phyloP scores from a whole-genome alignment of 2,888 invertebrate species.

The Ormia ochracea region DNA sequence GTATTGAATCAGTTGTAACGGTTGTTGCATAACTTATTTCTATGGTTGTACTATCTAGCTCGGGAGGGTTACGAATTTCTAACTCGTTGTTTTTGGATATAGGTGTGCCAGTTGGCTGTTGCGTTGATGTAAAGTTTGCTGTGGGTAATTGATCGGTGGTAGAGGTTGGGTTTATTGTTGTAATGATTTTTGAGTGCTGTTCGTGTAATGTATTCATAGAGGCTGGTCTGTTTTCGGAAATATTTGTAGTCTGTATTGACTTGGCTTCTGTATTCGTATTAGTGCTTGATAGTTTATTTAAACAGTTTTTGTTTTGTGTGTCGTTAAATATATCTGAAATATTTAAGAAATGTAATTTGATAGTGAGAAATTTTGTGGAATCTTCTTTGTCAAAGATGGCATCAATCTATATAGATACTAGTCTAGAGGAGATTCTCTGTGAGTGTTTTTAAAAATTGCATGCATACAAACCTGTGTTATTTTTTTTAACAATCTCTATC shows the following conservation, averaged over 20 bases:
- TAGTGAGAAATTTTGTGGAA: not conserved
- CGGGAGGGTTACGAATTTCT: not conserved
- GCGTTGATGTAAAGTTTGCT: not conserved
- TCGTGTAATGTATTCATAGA: constrained; percentile 14
- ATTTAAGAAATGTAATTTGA: not conserved
- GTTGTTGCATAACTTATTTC: not conserved
- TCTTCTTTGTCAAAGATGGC: not conserved
- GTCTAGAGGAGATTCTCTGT: not conserved
- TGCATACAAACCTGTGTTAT: constrained; percentile 12
- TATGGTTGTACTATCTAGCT: not conserved
- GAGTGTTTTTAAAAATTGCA: not conserved
- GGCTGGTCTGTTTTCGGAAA: not conserved
- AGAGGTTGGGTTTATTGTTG: not conserved
- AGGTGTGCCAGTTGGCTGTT: not conserved
- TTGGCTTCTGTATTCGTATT: not conserved
- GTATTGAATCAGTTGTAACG: not conserved
- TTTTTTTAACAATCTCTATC: not conserved
- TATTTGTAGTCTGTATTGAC: not conserved
- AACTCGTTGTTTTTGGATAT: not conserved
- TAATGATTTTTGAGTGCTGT: constrained; percentile 8
- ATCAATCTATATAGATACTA: not conserved
- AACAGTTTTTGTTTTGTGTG: constrained; percentile 7
- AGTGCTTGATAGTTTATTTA: not conserved
- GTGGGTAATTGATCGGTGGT: not conserved
- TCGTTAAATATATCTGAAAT: constrained; percentile 29